Evolutionary conservation across 2,113 vertebrate species (phyloP), one percentile per base, ranked within the genome.

Genomic region (Quiscalus mexicanus): DNA sequence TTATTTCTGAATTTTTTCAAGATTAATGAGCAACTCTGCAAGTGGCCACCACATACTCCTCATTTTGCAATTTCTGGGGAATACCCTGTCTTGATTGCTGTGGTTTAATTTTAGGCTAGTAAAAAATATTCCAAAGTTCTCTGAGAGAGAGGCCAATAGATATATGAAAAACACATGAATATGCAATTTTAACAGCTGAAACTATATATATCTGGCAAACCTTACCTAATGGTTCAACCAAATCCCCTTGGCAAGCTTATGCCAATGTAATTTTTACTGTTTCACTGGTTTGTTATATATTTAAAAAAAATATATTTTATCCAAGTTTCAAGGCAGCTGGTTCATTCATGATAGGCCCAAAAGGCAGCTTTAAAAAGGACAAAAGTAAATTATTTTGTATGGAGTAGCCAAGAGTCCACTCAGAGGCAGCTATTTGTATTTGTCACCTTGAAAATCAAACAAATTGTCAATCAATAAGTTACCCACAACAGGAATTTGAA

Each of bases 121-220:
- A 94, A 91, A 93, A 92, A 56, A 9, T 45, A 70, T 77, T 93
- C 82, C 89, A 83, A 84, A 81, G n/a, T 53, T 90, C 37, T 90
- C 41, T 0, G 2, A 87, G 59, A 92, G 47, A 69, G 78, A 92
- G 81, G 87, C 84, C 94, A 96, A 73, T 63, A 90, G 76, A 89
- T 96, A 90, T 56, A 96, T 96, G 95, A 91, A 96, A 97, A 97
- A 96, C 88, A 96, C 49, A 96, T 95, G 95, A 96, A 97, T 97
- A 92, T 92, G 74, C 71, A 96, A 94, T 96, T 95, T 96, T 96
- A 95, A 92, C 94, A 96, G 86, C 83, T 96, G 88, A 95, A 97
- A 95, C 65, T 82, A 50, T 95, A 91, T 96, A 89, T 91, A 93
- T 95, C 84, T 96, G 95, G 95, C 95, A 96, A 81, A 42, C 52